Evolutionary conservation across 1,140 invertebrate species (phyloP), one percentile per base, ranked within the genome.

Genomic region (Drosophila kohkoa): DNA sequence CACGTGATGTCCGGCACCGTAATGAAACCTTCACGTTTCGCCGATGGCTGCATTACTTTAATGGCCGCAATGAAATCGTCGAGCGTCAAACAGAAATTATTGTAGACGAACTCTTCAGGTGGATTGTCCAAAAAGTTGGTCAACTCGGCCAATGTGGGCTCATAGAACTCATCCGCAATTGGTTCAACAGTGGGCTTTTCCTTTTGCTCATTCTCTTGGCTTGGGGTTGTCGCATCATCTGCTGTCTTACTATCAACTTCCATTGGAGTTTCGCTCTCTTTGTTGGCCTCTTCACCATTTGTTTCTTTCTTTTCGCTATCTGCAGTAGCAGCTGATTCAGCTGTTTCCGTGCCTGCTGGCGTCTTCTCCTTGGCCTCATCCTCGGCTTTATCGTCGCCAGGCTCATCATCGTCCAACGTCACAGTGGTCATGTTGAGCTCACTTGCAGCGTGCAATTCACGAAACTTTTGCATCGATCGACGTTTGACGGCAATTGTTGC

Each of bases 1-100:
- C 99, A 99, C 0, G 97, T 98, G 0, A 98, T 97, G 94, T 99
- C 97, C 8, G 99, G 99, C 15, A 99, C 97, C 5, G 98, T 99
- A 3, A 97, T 97, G 93, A 99, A 99, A 52, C 99, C 99, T 95
- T 99, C 99, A 75, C 98, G 94, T 79, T 99, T 99, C 0, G 98
- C 96, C 51, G 98, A 98, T n/a, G 98, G 98, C 92, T 97, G 96
- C 13, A 98, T 96, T 77, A 95, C 93, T 85, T 96, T 96, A 6
- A 99, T 90, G 16, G 98, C 98, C 77, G 93, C 94, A 58, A 95
- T 80, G 88, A 98, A 98, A 90, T 98, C 97, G 6, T 94, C 93
- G 67, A 96, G 94, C 43, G 95, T 95, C 5, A 98, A 95, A 69
- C 90, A 94, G 16, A 98, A 93, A 28, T 94, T 93, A 0, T 86